phyloP scores from a whole-genome alignment of 2,888 invertebrate species.

The Limenitis arthemis region DNA sequence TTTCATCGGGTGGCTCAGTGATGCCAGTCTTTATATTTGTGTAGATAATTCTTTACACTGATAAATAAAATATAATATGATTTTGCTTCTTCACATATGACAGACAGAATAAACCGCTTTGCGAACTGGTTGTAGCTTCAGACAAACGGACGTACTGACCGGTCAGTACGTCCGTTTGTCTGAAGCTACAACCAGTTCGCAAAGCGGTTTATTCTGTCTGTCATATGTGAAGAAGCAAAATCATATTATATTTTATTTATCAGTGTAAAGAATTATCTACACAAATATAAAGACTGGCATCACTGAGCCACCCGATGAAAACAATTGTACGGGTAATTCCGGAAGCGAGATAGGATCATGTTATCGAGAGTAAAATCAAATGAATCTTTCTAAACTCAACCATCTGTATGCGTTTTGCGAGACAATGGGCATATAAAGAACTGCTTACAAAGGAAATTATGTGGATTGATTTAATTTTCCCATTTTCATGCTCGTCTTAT shows the following conservation, averaged over 20 bases:
- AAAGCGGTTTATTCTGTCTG: too few species aligned
- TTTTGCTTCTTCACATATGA: too few species aligned
- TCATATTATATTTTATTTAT: too few species aligned
- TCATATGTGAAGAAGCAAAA: too few species aligned
- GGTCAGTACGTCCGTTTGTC: too few species aligned
- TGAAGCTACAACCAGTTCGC: too few species aligned
- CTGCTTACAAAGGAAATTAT: not conserved
- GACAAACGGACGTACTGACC: too few species aligned
- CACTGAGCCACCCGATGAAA: constrained; percentile 4
- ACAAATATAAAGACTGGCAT: not conserved
- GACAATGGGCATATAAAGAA: constrained; percentile 4
- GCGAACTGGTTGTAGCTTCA: too few species aligned
- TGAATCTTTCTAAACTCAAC: constrained; percentile 11
- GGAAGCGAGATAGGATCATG: constrained; percentile 10
- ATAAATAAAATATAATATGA: too few species aligned
- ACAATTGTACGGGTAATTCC: constrained; percentile 6
- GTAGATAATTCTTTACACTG: too few species aligned
- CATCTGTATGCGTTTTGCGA: constrained; percentile 10
- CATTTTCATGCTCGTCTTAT: not conserved
- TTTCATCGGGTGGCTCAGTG: constrained; percentile 4
- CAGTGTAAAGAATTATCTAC: too few species aligned
- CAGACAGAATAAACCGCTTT: too few species aligned
- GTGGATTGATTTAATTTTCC: not conserved
- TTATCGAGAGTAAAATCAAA: constrained; percentile 9
- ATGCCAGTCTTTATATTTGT: not conserved